Conservation (phyloP, 2,888 invertebrate species). For the Sesia apiformis region DNA sequence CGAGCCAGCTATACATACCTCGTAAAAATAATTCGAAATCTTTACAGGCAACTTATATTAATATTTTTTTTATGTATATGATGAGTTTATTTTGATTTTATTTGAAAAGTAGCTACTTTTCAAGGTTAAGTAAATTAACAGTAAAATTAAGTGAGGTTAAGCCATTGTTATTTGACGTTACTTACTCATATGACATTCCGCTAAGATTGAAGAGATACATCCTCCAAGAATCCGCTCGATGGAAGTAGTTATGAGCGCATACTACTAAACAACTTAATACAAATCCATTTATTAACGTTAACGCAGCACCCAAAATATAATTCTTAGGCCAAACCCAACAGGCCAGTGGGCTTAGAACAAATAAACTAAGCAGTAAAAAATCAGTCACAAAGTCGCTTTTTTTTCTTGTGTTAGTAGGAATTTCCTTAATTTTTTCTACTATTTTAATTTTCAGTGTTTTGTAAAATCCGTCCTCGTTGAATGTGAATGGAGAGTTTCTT, state of each 20-base stretch:
- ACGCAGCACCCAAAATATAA: conserved; percentile 27
- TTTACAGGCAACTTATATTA: too few relatives aligned
- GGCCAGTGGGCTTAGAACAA: conserved; percentile 31
- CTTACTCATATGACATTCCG: conserved; percentile 77
- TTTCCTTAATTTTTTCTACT: conserved; percentile 63
- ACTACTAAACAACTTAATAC: conserved; percentile 57
- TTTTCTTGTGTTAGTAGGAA: conserved; percentile 46
- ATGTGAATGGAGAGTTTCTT: conserved; percentile 82
- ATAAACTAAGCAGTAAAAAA: conserved; percentile 27
- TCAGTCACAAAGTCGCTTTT: conserved; percentile 49
- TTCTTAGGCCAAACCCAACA: conserved; percentile 43
- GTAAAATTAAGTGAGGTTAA: too few relatives aligned
- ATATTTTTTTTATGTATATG: too few relatives aligned
- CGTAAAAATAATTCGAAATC: too few relatives aligned
- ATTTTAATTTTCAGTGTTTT: conserved; percentile 80
- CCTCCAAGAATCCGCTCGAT: conserved; percentile 84
- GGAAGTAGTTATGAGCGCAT: conserved; percentile 86
- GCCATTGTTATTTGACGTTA: conserved; percentile 3
- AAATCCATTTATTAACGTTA: conserved; percentile 31
- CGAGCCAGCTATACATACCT: too few relatives aligned
- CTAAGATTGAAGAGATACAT: conserved; percentile 86
- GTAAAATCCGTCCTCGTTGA: conserved; percentile 85
- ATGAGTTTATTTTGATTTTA: too few relatives aligned
- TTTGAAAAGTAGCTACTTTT: too few relatives aligned
- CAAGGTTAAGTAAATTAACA: too few relatives aligned